Base-by-base conservation (phyloP, 2,888 invertebrate species). In the Polymixis flavicincta region DNA sequence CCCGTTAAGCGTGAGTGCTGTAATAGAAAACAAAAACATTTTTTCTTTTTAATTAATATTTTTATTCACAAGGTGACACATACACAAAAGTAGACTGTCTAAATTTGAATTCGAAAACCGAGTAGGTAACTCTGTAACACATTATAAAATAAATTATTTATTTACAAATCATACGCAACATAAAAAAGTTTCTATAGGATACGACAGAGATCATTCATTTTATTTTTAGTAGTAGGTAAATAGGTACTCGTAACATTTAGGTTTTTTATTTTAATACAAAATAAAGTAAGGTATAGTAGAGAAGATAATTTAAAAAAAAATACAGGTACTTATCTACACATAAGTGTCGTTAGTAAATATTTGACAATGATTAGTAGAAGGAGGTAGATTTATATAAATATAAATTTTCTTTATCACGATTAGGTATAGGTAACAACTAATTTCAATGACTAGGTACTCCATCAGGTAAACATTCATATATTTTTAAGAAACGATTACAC, bases 61-160 rank as follows among this genome's bases (percentile, higher is more conserved):
- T 81, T 83, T 83, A 83, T 83, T 83, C 81, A 74, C 50, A 80
- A 61, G 17, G 48, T 45, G n/a, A 80, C 77, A 77, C 71, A 71
- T 37, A 68, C 69, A 75, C 61, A 59, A 45, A 59, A 48, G 54
- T 74, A 60, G 65, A 13, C 37, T n/a, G 32, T 17, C 42, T 65
- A 50, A 25, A 19, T 66, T 32, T 66, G n/a, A n/a, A 17, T 17
- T 66, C 32, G 17, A 54, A 32, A 75, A 42, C n/a, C 32, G 11
- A 54, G 5, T n/a, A n/a, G n/a, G n/a, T 22, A 13, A 45, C 28
- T 25, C 19, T n/a, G 19, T 80, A 78, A 80, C 45, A 59, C 14
- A 64, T 13, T 13, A 45, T 45, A 28, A 14, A 13, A 37, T 68
- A 55, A 59, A 54, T 68, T 55, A 59, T 68, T 42, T 82, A 84